Evolutionary conservation across 2,888 invertebrate genomes (phyloP), one percentile per base, ranked within the genome.

Genomic region (Athrips mouffetella): DNA sequence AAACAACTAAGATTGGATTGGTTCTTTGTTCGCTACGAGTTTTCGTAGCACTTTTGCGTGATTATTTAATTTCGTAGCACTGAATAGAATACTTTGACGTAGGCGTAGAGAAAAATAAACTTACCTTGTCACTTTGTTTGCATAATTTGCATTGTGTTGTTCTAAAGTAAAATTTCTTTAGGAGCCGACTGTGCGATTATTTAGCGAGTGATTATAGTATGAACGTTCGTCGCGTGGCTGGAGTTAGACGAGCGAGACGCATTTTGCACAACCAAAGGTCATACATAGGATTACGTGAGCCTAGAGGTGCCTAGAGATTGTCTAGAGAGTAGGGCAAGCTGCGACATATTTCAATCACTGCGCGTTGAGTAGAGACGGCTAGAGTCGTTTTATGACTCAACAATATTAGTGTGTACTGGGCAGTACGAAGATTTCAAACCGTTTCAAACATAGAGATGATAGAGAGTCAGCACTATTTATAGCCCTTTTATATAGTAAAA

Each of bases 1-100:
- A 37, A 37, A 1, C 20, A 37, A 20, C 7, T n/a, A 35, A 18
- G 18, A 7, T 1, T 39, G 2, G 6, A 7, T 23, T 13, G 40
- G 13, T 40, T 18, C 11, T n/a, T 10, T 5, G 11, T 21, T 16
- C 58, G 73, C 74, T 74, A 73, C 73, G 68, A 57, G 46, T 54
- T 54, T 53, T 67, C 71, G 73, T 73, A 73, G 73, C 66, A 46
- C 49, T 47, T 11, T 16, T 65, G 70, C 70, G 69, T 35, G 39
- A 23, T 20, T 30, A 18, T n/a, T 48, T 25, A 16, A 37, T 37
- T n/a, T 37, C 37, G 37, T 37, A 20, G 37, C 37, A 20, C n/a
- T n/a, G n/a, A n/a, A n/a, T n/a, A n/a, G n/a, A n/a, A 5, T 15
- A 7, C n/a, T 18, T 35, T 35, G 35, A 18, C 8, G 25, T 18